phyloP scores from a whole-genome alignment of 2,888 invertebrate genomes.

The Leptinotarsa tumamoca region DNA sequence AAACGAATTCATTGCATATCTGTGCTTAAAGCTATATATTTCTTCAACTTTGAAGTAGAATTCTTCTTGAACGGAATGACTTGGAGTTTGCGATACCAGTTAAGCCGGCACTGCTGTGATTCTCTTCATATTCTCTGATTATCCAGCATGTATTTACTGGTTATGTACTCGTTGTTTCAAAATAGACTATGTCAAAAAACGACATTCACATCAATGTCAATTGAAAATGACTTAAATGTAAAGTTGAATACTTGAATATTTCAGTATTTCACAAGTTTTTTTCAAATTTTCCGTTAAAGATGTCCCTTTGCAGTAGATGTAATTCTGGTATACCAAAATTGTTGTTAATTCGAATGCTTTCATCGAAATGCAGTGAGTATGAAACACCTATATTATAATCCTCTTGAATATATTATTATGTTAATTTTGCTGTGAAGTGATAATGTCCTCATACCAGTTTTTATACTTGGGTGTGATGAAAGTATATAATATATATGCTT shows the following conservation, averaged over 20 bases:
- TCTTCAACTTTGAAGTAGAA: too few species aligned
- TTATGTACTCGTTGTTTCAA: slow-evolving; percentile 1
- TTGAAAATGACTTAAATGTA: neutral
- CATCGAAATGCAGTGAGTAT: neutral
- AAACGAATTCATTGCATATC: too few species aligned
- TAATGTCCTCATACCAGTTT: too few species aligned
- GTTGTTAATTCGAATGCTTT: neutral
- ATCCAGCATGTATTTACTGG: neutral
- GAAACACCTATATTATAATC: too few species aligned
- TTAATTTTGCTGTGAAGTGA: too few species aligned
- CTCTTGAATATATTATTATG: too few species aligned
- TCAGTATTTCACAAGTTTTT: neutral
- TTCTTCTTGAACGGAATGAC: too few species aligned
- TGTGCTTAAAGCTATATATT: too few species aligned
- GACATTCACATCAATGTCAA: neutral
- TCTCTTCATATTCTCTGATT: neutral
- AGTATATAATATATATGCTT: too few species aligned
- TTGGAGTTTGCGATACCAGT: too few species aligned
- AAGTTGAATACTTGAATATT: neutral
- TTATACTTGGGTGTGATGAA: too few species aligned
- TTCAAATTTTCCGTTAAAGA: neutral
- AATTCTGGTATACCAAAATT: neutral
- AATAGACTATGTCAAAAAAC: neutral
- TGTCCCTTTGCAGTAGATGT: neutral
- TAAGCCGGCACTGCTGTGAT: too few species aligned